Percentiles rank a stretch among this genome's conserved stretches.
Evolutionary conservation across 2,113 vertebrate genomes (phyloP).

Genomic region (Rhynchomys soricoides): DNA sequence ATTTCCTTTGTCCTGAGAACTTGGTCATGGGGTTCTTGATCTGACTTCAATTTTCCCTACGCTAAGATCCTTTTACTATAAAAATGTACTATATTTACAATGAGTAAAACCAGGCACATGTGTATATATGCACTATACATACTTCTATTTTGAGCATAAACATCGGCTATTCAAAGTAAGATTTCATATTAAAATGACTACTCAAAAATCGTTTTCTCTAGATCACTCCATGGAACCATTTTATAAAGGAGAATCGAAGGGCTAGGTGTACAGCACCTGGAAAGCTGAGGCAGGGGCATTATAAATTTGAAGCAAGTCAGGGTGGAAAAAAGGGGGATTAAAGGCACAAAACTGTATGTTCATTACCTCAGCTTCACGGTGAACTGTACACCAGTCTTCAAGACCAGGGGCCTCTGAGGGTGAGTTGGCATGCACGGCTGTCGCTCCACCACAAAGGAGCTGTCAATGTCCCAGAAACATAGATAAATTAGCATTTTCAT

Average conservation of each 20-base stretch:
- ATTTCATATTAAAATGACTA: neutral
- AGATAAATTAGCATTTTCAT: constrained; percentile 37
- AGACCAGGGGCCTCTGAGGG: constrained; percentile 94
- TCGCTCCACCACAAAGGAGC: constrained; percentile 96
- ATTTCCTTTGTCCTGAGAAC: neutral
- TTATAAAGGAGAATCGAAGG: neutral
- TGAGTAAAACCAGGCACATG: neutral
- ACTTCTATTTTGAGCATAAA: neutral
- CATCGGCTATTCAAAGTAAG: neutral
- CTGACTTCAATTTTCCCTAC: neutral
- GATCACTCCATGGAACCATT: neutral
- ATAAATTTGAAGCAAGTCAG: neutral
- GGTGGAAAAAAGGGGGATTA: neutral
- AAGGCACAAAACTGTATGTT: neutral
- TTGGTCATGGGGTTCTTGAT: neutral
- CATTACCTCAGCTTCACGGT: constrained; percentile 95
- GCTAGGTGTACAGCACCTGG: neutral
- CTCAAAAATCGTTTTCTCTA: neutral
- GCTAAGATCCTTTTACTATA: neutral
- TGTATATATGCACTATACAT: too few relatives aligned
- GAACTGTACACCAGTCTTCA: constrained; percentile 97
- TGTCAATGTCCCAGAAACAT: constrained; percentile 72
- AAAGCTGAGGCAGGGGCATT: neutral
- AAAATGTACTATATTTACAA: neutral
- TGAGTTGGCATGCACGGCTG: constrained; percentile 99